Percentiles rank a stretch among this genome's conserved stretches.
These are phyloP conservation scores for Sabatieria punctata DNA, from an alignment of 2,888 invertebrate species.

Conservation along the genomic window DNA sequence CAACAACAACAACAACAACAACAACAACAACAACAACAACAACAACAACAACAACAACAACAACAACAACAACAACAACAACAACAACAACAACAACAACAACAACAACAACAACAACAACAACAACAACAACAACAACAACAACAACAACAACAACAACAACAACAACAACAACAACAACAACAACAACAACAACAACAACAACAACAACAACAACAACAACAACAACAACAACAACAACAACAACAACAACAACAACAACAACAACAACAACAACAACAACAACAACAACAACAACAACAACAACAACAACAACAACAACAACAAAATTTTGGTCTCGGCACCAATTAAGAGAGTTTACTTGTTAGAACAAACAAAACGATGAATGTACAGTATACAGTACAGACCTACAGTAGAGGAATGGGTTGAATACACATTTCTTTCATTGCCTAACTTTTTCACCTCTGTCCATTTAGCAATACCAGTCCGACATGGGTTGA, in stretches of 20 bases:
- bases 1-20: constrained; percentile 5
- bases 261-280: constrained; percentile 1
- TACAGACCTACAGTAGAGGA: neutral
- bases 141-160: neutral
- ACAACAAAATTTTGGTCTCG: too few relatives aligned
- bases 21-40: constrained; percentile 5
- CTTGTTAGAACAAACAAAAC: too few relatives aligned
- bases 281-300: constrained; percentile 2
- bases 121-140: constrained; percentile 1
- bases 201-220: constrained; percentile 5
- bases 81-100: constrained; percentile 5
- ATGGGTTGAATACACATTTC: too few relatives aligned
- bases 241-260: neutral
- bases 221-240: constrained; percentile 3
- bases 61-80: constrained; percentile 5
- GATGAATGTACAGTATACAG: too few relatives aligned
- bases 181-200: constrained; percentile 5
- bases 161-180: constrained; percentile 4
- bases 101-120: constrained; percentile 4
- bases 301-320: constrained; percentile 1
- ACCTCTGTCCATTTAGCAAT: too few relatives aligned
- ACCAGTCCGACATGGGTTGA: too few relatives aligned
- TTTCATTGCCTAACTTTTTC: too few relatives aligned
- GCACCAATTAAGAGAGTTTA: too few relatives aligned
- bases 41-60: constrained; percentile 5